Evolutionary conservation across 2,113 vertebrate species (phyloP), one percentile per base, ranked within the genome.

Genomic region (sheep (Ovis aries)): DNA sequence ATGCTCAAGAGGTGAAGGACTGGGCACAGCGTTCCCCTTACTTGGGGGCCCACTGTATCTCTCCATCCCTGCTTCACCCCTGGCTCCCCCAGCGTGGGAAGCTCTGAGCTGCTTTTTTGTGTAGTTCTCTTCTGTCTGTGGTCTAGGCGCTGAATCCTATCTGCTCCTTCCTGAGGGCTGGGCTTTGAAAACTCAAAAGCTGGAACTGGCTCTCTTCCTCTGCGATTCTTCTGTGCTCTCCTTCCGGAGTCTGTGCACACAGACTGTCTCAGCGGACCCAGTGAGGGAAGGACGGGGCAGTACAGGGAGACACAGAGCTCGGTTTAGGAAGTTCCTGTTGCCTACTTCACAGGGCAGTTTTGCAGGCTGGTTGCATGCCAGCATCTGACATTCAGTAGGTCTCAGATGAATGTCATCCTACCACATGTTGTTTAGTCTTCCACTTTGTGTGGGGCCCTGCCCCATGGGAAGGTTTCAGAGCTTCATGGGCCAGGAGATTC

Each of bases 1-100:
- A 27, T 2, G 33, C 6, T 62, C 0, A 1, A 13, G 13, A 8
- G 1, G 3, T 21, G 3, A 11, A 15, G 53, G 25, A 36, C 21
- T 15, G 57, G 43, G 7, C 5, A 1, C 62, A 78, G 43, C 12
- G 0, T 13, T 82, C 23, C 40, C 40, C 74, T 53, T 80, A 48
- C 43, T 57, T 19, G 52, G 80, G 17, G 36, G 1, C 31, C 33
- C 33, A 17, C 11, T n/a, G 1, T 17, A 10, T 81, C 7, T 60
- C 43, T 33, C 13, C 43, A 25, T 12, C 25, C 40, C 4, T 12
- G 27, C 25, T 33, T 40, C 17, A 48, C 12, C 4, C 23, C n/a
- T 55, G 21, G 57, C 43, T 52, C 23, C 17, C 40, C 36, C 14
- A 45, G 57, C 1, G 13, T 45, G 19, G 52, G 57, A 16, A 31